Percentiles rank a stretch among this genome's conserved stretches.
These are phyloP conservation scores for Clarias gariepinus DNA, from an alignment of 2,113 vertebrate genomes.

Conservation along the genomic window DNA sequence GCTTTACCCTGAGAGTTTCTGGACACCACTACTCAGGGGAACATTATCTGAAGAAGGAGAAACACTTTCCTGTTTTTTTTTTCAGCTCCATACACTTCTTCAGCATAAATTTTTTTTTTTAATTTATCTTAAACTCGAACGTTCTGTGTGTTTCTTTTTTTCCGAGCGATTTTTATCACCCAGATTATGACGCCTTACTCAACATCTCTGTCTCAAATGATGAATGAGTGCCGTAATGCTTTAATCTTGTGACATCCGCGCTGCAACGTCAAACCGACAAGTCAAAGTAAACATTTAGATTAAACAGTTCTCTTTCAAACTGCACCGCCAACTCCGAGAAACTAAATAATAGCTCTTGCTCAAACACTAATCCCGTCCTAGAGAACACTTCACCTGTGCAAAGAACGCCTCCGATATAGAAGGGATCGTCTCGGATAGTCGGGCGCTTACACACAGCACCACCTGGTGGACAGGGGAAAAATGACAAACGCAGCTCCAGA, in stretches of 20 bases:
- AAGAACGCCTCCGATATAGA: constrained; percentile 28
- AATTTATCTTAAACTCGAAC: not conserved
- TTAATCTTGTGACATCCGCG: constrained; percentile 39
- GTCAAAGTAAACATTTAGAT: constrained; percentile 51
- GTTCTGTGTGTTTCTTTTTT: not conserved
- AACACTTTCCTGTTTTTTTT: not conserved
- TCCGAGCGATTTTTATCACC: constrained; percentile 19
- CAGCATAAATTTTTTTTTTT: not conserved
- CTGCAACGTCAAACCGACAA: constrained; percentile 33
- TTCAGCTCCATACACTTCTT: not conserved
- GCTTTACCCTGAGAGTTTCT: constrained; percentile 37
- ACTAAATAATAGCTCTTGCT: constrained; percentile 36
- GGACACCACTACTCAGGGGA: constrained; percentile 34
- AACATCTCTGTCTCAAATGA: constrained; percentile 31
- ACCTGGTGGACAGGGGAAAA: constrained; percentile 63
- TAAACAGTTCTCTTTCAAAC: constrained; percentile 45
- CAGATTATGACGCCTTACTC: constrained; percentile 37
- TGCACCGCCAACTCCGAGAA: constrained; percentile 24
- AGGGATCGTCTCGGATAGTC: not conserved
- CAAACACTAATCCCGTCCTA: constrained; percentile 38
- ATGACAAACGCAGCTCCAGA: not conserved
- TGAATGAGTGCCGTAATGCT: constrained; percentile 41
- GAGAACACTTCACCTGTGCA: constrained; percentile 40
- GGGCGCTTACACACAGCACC: constrained; percentile 59
- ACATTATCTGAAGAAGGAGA: constrained; percentile 17